Base-by-base conservation (phyloP, 2,113 vertebrate genomes). In the Varanus salvator region DNA sequence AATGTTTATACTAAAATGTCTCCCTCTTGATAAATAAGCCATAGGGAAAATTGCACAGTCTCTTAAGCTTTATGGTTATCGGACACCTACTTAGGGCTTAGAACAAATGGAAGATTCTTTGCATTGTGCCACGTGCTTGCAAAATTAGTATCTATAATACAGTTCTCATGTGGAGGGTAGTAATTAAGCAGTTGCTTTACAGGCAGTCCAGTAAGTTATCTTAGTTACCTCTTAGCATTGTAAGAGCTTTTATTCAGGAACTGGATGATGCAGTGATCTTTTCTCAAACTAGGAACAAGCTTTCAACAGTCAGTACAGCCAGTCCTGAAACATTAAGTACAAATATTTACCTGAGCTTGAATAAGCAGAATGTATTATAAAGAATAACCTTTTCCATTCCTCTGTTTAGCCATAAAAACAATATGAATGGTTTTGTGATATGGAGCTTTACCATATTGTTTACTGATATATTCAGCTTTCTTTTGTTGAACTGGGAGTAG, bases 261-360 rank as follows among this genome's bases (percentile, higher is more conserved):
- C 86, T 78, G 83, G 89, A 95, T 94, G 85, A 86, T 0, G 1
- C 80, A 54, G 57, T 11, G 11, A 87, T 68, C 81, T 0, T 90
- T 93, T 89, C 92, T 85, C 71, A 92, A 92, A 83, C 81, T 82
- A 91, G 0, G 0, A 80, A 19, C 7, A 4, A 86, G 82, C 85
- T 94, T 96, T 93, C 75, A 90, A 78, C 86, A 93, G 91, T 94
- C 94, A 95, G 50, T 91, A 87, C 84, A 93, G 93, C 90, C 92
- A 89, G 66, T 95, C 89, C 84, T 66, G 90, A 88, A 93, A 94
- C 89, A 88, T 86, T 86, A 93, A 89, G 54, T 0, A 0, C 93
- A 94, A 94, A 95, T 94, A 94, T 94, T 95, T 94, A 91, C 88
- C 93, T 88, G 90, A 88, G 44, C 81, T 66, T 38, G 89, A 94